Evolutionary conservation across 2,888 invertebrate genomes (phyloP), one percentile per base, ranked within the genome.

Genomic region (Oasisia sp.): DNA sequence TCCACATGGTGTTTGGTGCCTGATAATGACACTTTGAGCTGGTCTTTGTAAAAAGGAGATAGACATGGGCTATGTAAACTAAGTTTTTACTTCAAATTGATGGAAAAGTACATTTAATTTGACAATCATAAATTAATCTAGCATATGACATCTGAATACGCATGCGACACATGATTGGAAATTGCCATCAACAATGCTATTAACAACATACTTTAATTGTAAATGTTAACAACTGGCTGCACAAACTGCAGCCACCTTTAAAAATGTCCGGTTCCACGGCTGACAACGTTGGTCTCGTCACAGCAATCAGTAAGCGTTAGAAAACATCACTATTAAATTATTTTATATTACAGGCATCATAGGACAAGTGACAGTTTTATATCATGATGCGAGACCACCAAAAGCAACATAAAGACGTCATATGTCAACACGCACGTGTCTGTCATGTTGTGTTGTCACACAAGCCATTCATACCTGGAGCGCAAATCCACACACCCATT

Each of bases 281-380:
- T 19, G 14, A 1, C 27, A 27, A 74, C 74, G 3, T 74, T 74
- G 3, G 19, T 74, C 74, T 27, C 74, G 27, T 74, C 19, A n/a
- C 74, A 74, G 74, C 74, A 27, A n/a, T 74, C 7, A n/a, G n/a
- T 74, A 74, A 74, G 74, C 74, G 1, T 27, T 74, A 27, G 5
- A 74, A 74, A 74, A 74, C 74, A 74, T 74, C 27, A 74, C 38
- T 38, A 38, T 38, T 38, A 38, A 38, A 38, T 38, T 38, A 38
- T 38, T 74, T 74, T 74, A 74, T 74, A 74, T 74, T 74, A 74
- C 74, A 74, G 27, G 74, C 74, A 74, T 74, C 74, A 74, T 74
- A 74, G 74, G 56, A 56, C 3, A 74, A 74, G 74, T 74, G 74
- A 74, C 74, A 74, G 74, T 74, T 74, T 74, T 74, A 27, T 74